A percentile compares a stretch with the other conserved stretches of the same genome.
Evolutionary conservation across 2,888 invertebrate species (phyloP).

Genomic region (Cryptocephalus primarius): DNA sequence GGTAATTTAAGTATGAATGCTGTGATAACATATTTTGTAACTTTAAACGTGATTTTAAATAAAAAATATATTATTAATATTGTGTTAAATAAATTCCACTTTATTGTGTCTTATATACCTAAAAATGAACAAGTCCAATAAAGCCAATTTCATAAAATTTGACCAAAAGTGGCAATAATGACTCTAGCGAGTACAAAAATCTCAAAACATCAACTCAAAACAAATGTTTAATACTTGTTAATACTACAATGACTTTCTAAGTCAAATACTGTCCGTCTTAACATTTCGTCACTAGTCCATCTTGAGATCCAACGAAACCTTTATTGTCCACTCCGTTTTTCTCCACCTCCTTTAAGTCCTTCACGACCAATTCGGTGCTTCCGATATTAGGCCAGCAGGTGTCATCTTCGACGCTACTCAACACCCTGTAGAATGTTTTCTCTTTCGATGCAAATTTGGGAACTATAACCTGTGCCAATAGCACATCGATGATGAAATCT

Average conservation of each 20-base stretch:
- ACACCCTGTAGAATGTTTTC: conserved; percentile 14
- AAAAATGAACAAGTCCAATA: no score
- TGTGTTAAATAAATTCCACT: no score
- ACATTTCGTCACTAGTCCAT: not conserved
- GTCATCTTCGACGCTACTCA: conserved; percentile 14
- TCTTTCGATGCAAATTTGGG: conserved; percentile 35
- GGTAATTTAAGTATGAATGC: no score
- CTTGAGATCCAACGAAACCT: conserved; percentile 11
- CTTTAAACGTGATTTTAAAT: no score
- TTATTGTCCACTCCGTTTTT: conserved; percentile 13
- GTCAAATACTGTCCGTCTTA: not conserved
- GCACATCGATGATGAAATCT: conserved; percentile 44
- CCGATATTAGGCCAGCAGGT: conserved; percentile 12
- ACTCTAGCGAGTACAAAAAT: not conserved
- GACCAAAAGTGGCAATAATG: no score
- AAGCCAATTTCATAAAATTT: no score
- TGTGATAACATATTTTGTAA: no score
- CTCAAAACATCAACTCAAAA: not conserved
- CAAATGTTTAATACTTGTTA: not conserved
- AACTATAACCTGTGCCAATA: conserved; percentile 43
- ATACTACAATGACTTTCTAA: not conserved
- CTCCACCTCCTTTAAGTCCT: conserved; percentile 3
- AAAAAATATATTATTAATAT: no score
- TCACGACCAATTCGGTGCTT: conserved; percentile 1
- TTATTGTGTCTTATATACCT: no score